A percentile compares a stretch with the other conserved stretches of the same genome.
These are phyloP conservation scores for Cristatella mucedo DNA, from an alignment of 2,888 invertebrate species.

Conservation along the genomic window DNA sequence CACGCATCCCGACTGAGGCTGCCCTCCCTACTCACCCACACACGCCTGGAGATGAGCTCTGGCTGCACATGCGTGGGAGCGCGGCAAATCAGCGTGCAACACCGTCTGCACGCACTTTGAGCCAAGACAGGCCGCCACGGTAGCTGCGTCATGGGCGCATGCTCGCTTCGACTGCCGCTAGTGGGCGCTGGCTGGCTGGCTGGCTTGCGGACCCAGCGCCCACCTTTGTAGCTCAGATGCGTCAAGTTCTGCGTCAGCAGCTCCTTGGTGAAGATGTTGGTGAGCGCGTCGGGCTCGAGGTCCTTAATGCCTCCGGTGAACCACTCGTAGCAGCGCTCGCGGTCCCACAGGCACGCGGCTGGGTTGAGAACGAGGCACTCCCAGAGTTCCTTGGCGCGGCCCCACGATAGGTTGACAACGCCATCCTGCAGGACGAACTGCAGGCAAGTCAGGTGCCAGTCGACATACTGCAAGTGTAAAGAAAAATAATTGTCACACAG, in stretches of 20 bases:
- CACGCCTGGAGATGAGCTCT: too few species aligned
- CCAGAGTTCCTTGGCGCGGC: slow-evolving; percentile 41
- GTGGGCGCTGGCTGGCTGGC: too few species aligned
- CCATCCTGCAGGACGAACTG: slow-evolving; percentile 41
- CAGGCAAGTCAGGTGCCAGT: slow-evolving; percentile 39
- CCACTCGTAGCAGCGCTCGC: slow-evolving; percentile 42
- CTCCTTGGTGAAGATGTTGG: slow-evolving; percentile 40
- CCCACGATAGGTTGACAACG: slow-evolving; percentile 39
- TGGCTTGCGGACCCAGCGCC: too few species aligned
- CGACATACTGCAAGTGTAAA: slow-evolving; percentile 32
- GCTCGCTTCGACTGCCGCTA: too few species aligned
- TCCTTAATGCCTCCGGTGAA: slow-evolving; percentile 39
- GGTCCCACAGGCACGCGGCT: slow-evolving; percentile 39
- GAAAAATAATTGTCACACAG: slow-evolving; percentile 1
- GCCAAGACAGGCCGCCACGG: too few species aligned
- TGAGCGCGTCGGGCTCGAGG: slow-evolving; percentile 39
- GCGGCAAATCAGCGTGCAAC: too few species aligned
- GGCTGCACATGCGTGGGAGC: too few species aligned
- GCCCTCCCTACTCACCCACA: too few species aligned
- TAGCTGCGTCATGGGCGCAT: too few species aligned
- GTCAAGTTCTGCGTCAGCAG: slow-evolving; percentile 38
- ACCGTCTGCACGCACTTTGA: too few species aligned
- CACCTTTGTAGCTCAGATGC: too few species aligned
- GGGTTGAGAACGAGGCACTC: slow-evolving; percentile 37
- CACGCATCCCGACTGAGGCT: too few species aligned